Conservation (phyloP, 2,113 vertebrate species). For the Sarotherodon lohbergeri region DNA sequence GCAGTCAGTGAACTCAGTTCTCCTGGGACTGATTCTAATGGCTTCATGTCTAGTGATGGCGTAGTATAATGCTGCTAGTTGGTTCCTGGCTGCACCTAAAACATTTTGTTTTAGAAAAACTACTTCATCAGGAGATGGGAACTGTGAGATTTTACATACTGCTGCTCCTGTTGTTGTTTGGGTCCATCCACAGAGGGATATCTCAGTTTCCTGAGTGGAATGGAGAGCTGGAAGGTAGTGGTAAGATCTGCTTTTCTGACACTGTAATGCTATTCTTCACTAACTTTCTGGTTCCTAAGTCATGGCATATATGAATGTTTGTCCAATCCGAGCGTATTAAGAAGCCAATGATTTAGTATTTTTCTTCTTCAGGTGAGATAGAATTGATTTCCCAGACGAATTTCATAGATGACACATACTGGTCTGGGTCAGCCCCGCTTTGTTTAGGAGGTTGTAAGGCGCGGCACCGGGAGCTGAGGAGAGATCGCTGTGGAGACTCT, state of each 20-base stretch:
- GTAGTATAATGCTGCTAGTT: neutral
- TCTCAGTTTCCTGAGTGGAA: slow-evolving; percentile 43
- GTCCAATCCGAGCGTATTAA: neutral
- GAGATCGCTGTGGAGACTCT: slow-evolving; percentile 76
- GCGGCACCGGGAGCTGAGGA: slow-evolving; percentile 74
- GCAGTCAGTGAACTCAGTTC: neutral
- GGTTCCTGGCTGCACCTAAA: neutral
- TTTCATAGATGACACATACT: slow-evolving; percentile 68
- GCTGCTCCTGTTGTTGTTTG: slow-evolving; percentile 37
- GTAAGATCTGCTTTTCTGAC: slow-evolving; percentile 39
- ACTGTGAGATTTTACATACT: slow-evolving; percentile 1
- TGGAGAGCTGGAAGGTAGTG: slow-evolving; percentile 55
- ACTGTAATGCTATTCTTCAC: neutral
- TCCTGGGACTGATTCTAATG: neutral
- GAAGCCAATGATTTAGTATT: neutral
- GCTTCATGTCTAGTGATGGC: neutral
- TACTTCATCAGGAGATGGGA: neutral
- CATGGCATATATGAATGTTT: neutral
- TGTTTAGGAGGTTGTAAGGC: slow-evolving; percentile 77
- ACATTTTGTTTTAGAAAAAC: neutral
- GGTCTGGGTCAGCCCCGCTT: slow-evolving; percentile 77
- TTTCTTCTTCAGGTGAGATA: slow-evolving; percentile 34
- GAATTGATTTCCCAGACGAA: slow-evolving; percentile 23
- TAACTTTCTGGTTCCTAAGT: neutral
- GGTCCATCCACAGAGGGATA: slow-evolving; percentile 15